These are phyloP conservation scores for Cladopsammia gracilis DNA, from an alignment of 64 coral and sea anemone species.

Conservation along the genomic window DNA sequence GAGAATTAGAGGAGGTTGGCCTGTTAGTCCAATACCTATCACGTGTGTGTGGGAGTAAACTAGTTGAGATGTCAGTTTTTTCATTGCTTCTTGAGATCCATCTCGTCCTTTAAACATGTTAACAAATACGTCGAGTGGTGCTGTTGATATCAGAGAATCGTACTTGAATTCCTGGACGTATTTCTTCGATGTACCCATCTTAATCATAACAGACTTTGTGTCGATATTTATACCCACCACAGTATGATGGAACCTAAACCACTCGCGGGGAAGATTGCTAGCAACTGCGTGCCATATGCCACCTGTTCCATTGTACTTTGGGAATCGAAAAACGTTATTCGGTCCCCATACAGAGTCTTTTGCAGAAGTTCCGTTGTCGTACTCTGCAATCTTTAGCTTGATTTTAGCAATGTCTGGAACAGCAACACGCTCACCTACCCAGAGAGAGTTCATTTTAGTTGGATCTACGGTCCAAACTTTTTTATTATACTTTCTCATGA, in stretches of 20 bases:
- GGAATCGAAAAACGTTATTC: conserved; percentile 81
- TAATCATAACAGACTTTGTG: conserved; percentile 38
- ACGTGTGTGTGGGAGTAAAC: conserved; percentile 71
- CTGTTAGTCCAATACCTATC: conserved; percentile 74
- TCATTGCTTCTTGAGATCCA: neutral
- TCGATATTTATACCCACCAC: conserved; percentile 50
- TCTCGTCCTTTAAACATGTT: conserved; percentile 48
- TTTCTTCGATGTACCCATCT: neutral
- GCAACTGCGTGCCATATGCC: conserved; percentile 76
- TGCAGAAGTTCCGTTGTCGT: neutral
- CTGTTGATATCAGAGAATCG: conserved; percentile 60
- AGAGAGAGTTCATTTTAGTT: conserved; percentile 75
- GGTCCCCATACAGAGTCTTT: conserved; percentile 68
- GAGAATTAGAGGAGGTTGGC: conserved; percentile 45
- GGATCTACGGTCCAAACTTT: conserved; percentile 88
- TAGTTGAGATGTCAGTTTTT: conserved; percentile 5
- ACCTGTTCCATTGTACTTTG: conserved; percentile 77
- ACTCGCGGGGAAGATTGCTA: conserved; percentile 39
- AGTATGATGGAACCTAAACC: conserved; percentile 76
- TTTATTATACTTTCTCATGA: conserved; percentile 84
- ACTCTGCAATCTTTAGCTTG: conserved; percentile 31
- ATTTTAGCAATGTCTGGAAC: conserved; percentile 67
- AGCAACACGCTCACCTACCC: conserved; percentile 82
- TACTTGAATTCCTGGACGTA: neutral
- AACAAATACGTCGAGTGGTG: conserved; percentile 67